A percentile compares a stretch with the other conserved stretches of the same genome.
These are phyloP conservation scores for Gymnodraco acuticeps DNA, from an alignment of 2,797 vertebrate species.

Conservation along the genomic window DNA sequence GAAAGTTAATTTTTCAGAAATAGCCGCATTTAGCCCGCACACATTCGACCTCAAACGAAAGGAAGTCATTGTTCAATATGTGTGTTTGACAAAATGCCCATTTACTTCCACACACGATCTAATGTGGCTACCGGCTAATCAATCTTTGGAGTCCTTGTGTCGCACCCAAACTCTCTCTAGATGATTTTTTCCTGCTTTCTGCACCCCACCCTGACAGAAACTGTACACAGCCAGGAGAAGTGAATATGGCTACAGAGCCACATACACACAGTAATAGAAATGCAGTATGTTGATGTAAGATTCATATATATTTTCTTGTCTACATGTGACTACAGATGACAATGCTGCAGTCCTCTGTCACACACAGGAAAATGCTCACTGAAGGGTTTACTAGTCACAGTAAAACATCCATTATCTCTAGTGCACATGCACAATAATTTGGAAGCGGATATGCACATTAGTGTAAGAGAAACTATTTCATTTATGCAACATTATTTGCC, in stretches of 20 bases:
- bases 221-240: slow-evolving; percentile 49
- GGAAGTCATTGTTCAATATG: background rate
- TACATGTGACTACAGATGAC: slow-evolving; percentile 47
- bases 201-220: slow-evolving; percentile 44
- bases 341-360: slow-evolving; percentile 42
- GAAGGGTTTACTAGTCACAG: slow-evolving; percentile 9
- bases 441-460: background rate
- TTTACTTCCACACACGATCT: slow-evolving; percentile 6
- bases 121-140: slow-evolving; percentile 24
- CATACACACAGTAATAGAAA: slow-evolving; percentile 48
- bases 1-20: slow-evolving; percentile 2
- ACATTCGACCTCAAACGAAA: background rate
- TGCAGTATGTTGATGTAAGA: slow-evolving; percentile 46
- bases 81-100: background rate
- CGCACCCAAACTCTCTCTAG: slow-evolving; percentile 45
- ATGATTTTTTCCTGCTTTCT: slow-evolving; percentile 57
- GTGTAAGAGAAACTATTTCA: no score
- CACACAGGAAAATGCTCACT: slow-evolving; percentile 34
- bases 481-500: background rate
- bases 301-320: slow-evolving; percentile 52
- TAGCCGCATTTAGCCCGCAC: background rate
- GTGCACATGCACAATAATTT: background rate
- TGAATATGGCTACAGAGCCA: slow-evolving; percentile 33
- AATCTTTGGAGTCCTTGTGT: slow-evolving; percentile 46
- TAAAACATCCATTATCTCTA: background rate